Percentiles rank a stretch among this genome's conserved stretches.
These are phyloP conservation scores for Drosophila willistoni DNA, from an alignment of 1,140 invertebrate species.

Conservation along the genomic window DNA sequence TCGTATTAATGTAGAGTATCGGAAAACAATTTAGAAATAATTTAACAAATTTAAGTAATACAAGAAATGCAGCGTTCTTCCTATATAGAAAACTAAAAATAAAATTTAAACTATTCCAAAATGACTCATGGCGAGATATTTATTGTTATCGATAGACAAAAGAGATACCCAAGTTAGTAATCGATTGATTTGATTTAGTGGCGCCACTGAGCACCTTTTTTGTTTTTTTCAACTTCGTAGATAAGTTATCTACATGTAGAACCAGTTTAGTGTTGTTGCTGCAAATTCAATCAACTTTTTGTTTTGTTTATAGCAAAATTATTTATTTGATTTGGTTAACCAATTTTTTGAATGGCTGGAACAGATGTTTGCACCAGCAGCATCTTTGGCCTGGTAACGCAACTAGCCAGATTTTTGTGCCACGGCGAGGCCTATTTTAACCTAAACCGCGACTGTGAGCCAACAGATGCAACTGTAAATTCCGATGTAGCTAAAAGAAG, in stretches of 20 bases:
- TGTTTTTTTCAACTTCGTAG: not conserved
- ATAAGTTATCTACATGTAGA: not conserved
- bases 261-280: slow-evolving; percentile 1
- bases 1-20: not conserved
- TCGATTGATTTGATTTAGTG: not conserved
- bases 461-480: slow-evolving; percentile 36
- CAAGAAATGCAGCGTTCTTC: slow-evolving; percentile 23
- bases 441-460: slow-evolving; percentile 12
- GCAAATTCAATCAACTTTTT: not conserved
- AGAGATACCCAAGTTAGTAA: not conserved
- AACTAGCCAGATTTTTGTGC: slow-evolving; percentile 40
- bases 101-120: slow-evolving; percentile 36
- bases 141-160: slow-evolving; percentile 9
- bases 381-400: slow-evolving; percentile 16
- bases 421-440: not conserved
- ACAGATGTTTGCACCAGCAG: slow-evolving; percentile 7
- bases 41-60: not conserved
- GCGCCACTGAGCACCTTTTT: no score
- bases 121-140: slow-evolving; percentile 42
- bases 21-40: not conserved
- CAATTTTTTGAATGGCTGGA: not conserved
- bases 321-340: slow-evolving; percentile 2
- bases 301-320: slow-evolving; percentile 5
- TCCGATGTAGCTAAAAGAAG: slow-evolving; percentile 35
- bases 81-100: slow-evolving; percentile 44